These are phyloP conservation scores for Pomacea maculata DNA, from an alignment of 1,140 invertebrate genomes.

Conservation along the genomic window DNA sequence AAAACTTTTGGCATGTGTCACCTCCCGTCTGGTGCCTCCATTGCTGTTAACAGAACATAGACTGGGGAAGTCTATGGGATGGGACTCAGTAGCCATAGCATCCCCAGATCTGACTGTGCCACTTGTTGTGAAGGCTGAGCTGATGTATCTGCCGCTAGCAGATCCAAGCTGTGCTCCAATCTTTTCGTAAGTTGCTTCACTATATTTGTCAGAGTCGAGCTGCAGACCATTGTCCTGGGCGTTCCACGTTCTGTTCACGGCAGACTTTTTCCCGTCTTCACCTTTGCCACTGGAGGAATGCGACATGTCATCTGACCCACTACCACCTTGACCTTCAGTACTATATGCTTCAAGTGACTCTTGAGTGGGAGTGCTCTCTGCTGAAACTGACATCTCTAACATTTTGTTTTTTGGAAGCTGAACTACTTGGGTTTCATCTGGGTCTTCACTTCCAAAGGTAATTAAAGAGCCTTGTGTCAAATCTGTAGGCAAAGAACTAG, in stretches of 20 bases:
- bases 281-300: no score
- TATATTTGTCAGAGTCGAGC: slow-evolving; percentile 22
- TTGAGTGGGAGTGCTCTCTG: no score
- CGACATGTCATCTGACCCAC: no score
- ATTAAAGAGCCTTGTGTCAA: no score
- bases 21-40: not conserved
- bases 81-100: not conserved
- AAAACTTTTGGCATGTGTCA: no score
- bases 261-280: no score
- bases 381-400: no score
- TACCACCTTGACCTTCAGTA: no score
- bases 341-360: no score
- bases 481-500: no score
- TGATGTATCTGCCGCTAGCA: not conserved
- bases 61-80: slow-evolving; percentile 12
- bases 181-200: slow-evolving; percentile 18
- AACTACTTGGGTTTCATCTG: slow-evolving; percentile 10
- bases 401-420: not conserved
- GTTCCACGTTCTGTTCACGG: no score
- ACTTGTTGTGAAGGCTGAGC: slow-evolving; percentile 8
- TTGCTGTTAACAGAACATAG: slow-evolving; percentile 6
- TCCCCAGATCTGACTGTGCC: not conserved
- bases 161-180: not conserved
- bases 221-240: not conserved
- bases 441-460: not conserved